Evolutionary conservation across 1,140 invertebrate species (phyloP).

Genomic region (Pachypeltis micranthus): DNA sequence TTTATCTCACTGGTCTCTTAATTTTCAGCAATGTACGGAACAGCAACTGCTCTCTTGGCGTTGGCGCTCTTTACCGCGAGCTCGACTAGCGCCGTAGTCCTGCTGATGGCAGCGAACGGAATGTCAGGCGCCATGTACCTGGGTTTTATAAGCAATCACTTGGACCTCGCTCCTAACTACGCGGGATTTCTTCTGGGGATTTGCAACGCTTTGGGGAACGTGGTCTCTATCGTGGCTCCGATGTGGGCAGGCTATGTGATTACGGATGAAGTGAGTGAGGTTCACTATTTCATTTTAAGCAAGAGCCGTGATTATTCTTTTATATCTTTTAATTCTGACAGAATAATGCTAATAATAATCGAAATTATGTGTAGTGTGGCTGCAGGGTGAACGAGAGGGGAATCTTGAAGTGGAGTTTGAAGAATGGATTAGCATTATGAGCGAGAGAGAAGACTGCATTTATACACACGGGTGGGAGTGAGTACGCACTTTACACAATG

Average conservation of each 20-base stretch:
- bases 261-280: conserved; percentile 30
- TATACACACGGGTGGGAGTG: too few relatives aligned
- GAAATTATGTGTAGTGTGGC: background rate
- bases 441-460: too few relatives aligned
- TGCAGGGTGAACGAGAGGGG: background rate
- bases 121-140: conserved; percentile 50
- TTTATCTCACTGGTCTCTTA: background rate
- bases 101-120: conserved; percentile 31
- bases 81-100: conserved; percentile 48
- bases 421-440: background rate
- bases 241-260: conserved; percentile 40
- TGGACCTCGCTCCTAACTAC: conserved; percentile 60
- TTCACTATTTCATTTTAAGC: background rate
- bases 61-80: conserved; percentile 36
- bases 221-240: conserved; percentile 58
- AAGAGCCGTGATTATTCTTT: background rate
- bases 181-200: conserved; percentile 62
- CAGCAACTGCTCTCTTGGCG: conserved; percentile 35
- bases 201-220: conserved; percentile 60
- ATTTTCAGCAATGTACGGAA: conserved; percentile 32
- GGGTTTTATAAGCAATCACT: conserved; percentile 48
- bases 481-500: too few relatives aligned
- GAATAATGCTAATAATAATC: background rate
- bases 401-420: background rate
- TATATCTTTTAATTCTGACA: background rate